Conservation (phyloP, 1,140 invertebrate species). For the Drosophila melanica region DNA sequence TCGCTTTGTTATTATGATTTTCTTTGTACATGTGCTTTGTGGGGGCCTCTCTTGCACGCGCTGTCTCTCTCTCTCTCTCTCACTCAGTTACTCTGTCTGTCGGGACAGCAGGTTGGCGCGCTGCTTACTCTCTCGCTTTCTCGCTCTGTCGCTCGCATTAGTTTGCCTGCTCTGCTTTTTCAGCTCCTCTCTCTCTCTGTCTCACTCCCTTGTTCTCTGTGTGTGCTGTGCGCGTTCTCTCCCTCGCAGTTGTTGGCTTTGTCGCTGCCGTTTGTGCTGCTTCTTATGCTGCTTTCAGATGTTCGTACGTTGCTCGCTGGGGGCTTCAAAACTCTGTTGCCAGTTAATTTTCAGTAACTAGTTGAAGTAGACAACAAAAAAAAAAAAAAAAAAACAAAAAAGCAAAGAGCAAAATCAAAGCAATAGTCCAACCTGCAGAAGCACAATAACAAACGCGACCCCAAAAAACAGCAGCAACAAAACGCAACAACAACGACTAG, state of each 20-base stretch:
- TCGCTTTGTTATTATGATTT: conserved; percentile 80
- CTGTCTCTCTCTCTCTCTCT: conserved; percentile 5
- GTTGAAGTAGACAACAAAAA: conserved; percentile 79
- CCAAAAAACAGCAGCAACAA: conserved; percentile 33
- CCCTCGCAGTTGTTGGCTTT: conserved; percentile 25
- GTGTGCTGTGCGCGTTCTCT: conserved; percentile 21
- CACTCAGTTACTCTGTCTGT: neutral
- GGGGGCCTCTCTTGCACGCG: conserved; percentile 30
- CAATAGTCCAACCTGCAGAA: conserved; percentile 24
- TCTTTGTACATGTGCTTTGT: conserved; percentile 59
- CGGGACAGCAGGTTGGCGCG: conserved; percentile 25
- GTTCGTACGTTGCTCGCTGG: conserved; percentile 60
- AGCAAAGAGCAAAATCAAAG: conserved; percentile 44
- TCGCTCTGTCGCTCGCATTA: conserved; percentile 33
- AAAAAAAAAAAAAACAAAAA: conserved; percentile 24
- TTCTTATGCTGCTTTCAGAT: conserved; percentile 58
- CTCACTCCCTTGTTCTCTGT: conserved; percentile 10
- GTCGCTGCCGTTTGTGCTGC: conserved; percentile 37
- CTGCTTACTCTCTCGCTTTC: conserved; percentile 20
- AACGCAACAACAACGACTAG: conserved; percentile 13
- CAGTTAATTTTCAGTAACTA: conserved; percentile 82
- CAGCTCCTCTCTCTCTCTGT: conserved; percentile 29
- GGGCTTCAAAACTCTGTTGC: conserved; percentile 73
- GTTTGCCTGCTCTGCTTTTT: conserved; percentile 32
- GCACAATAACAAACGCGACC: conserved; percentile 26